Percentiles rank a stretch among this genome's conserved stretches.
These are phyloP conservation scores for Dasysyrphus tricinctus DNA, from an alignment of 2,888 invertebrate genomes.

Conservation along the genomic window DNA sequence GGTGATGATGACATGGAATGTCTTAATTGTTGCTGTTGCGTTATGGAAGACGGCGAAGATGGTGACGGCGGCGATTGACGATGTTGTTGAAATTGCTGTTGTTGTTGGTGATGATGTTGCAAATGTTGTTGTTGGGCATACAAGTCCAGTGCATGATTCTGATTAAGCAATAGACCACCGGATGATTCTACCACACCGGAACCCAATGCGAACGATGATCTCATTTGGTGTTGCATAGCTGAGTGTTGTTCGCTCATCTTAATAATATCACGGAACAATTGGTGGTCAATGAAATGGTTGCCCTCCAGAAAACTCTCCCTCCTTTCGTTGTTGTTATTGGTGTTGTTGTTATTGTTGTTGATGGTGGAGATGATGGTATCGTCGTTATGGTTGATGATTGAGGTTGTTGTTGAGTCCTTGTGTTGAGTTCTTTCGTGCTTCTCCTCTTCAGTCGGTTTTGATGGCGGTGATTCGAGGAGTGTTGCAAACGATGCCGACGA, in stretches of 20 bases:
- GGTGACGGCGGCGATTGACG: conserved; percentile 76
- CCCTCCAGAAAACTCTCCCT: background rate
- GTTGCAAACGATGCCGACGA: conserved; percentile 63
- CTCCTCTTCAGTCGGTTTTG: conserved; percentile 50
- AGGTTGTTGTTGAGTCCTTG: conserved; percentile 15
- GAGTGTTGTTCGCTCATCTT: conserved; percentile 73
- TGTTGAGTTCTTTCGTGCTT: conserved; percentile 34
- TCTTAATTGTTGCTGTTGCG: conserved; percentile 76
- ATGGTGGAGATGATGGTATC: conserved; percentile 33
- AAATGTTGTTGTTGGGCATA: conserved; percentile 78
- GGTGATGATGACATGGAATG: conserved; percentile 79
- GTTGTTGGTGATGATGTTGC: conserved; percentile 72
- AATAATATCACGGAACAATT: conserved; percentile 54
- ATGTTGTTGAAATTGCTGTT: conserved; percentile 68
- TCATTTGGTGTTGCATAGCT: conserved; percentile 73
- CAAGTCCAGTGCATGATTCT: conserved; percentile 78
- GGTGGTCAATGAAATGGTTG: conserved; percentile 30
- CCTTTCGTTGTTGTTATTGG: conserved; percentile 9
- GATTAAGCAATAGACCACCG: conserved; percentile 58
- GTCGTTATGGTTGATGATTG: background rate
- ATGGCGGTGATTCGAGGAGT: conserved; percentile 59
- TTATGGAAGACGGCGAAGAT: conserved; percentile 76
- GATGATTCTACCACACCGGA: conserved; percentile 63
- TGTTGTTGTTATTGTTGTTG: conserved; percentile 55
- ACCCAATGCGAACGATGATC: conserved; percentile 68